Base-by-base conservation (phyloP, 2,113 vertebrate genomes). In the Rostratula benghalensis region DNA sequence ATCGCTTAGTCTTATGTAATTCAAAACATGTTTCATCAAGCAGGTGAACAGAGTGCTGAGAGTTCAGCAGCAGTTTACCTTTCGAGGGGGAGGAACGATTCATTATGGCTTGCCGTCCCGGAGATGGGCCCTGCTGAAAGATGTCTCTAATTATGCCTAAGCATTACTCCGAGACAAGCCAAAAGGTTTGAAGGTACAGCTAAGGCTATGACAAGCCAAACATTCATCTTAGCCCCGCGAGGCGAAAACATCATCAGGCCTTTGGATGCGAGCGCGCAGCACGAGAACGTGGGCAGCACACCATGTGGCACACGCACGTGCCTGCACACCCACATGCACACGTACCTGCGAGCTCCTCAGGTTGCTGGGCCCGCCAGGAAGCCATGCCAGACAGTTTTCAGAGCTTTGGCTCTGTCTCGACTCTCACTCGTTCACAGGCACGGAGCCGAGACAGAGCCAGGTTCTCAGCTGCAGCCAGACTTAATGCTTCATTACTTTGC, bases 401-500 rank as follows among this genome's bases (percentile, higher is more conserved):
- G 87, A 27, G 5, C 93, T 88, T 77, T 78, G 97, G 90, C 96
- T 97, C 61, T 63, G 61, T 82, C 79, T 91, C 43, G 80, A 43
- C 48, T 39, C 81, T 82, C 63, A 53, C 92, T 97, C 94, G 31
- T 75, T 60, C n/a, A 50, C 4, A 94, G 98, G 98, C 97, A 94
- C 1, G 1, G 84, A 94, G 98, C 97, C 96, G 86, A 98, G 97
- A 97, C 93, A n/a, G 70, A 92, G 90, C 83, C 75, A 83, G 64
- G 86, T 96, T 93, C 93, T 78, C 94, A 91, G 94, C 79, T 85
- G 60, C 59, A 94, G 97, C 95, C 98, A 98, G 98, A 98, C 97
- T 97, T 53, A 83, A 97, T 83, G 97, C 97, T 95, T 94, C 97
- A 93, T 98, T 98, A 85, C 96, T 96, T 93, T 97, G 95, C 98